Conservation (phyloP, 2,113 vertebrate species). For the Ovis canadensis region DNA sequence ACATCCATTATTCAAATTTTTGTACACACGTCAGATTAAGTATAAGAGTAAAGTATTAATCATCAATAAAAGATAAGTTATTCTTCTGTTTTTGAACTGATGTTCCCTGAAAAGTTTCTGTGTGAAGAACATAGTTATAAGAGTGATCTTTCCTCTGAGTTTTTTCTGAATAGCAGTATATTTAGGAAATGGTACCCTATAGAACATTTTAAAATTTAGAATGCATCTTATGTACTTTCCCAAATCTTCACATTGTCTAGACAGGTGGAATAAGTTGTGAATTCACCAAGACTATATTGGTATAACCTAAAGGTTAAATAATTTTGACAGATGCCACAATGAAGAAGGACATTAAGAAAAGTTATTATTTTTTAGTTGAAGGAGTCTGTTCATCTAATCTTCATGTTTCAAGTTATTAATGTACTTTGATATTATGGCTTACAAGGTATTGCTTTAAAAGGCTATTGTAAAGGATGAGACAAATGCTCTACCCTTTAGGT, state of each 20-base stretch:
- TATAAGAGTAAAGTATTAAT: neutral
- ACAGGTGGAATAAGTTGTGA: neutral
- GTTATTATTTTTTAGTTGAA: neutral
- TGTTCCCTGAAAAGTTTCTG: neutral
- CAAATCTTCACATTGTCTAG: neutral
- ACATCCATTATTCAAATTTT: neutral
- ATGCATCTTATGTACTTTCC: neutral
- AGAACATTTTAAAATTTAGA: conserved; percentile 13
- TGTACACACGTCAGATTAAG: neutral
- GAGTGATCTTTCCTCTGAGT: neutral
- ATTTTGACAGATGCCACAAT: neutral
- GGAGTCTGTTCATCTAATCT: neutral
- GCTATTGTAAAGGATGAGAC: neutral
- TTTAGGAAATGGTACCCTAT: neutral
- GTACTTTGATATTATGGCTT: neutral
- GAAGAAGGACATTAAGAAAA: neutral
- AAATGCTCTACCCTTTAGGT: neutral
- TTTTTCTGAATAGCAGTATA: neutral
- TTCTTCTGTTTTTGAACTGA: neutral
- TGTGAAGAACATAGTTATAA: neutral
- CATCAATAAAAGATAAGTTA: neutral
- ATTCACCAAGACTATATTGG: neutral
- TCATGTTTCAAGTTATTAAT: neutral
- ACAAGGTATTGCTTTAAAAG: neutral
- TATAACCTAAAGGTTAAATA: neutral